Evolutionary conservation across 2,888 invertebrate genomes (phyloP), one percentile per base, ranked within the genome.

Genomic region (Leptarthrus brevirostris): DNA sequence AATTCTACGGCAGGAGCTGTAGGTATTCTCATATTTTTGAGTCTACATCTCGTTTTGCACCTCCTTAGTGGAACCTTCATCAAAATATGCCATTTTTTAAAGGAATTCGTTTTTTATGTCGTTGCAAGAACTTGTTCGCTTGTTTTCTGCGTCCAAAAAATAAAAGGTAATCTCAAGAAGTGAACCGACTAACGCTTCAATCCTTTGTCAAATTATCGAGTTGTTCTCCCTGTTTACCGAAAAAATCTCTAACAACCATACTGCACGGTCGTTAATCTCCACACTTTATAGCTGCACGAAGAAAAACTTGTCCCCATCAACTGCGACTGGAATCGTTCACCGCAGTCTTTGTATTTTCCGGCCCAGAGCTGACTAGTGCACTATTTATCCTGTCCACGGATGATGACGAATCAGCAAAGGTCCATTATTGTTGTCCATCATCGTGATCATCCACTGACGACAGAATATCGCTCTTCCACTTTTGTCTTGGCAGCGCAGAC

Each of bases 371-470:
- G 47, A 16, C 16, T 22, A n/a, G 6, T n/a, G 14, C 64, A 44
- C 40, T 47, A 64, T 64, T 64, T 64, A 64, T 64, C 64, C 64
- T 64, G 64, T 64, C 64, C 24, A 26, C 4, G 5, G 54, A 54
- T 18, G 64, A 64, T 64, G 64, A 64, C 64, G 64, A 64, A 64
- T 64, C 64, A 44, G 47, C 24, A n/a, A n/a, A 64, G 47, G 64
- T 44, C 64, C 64, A 64, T 64, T 64, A 64, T 44, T 64, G 64
- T 64, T 64, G 64, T 64, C 64, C 64, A 64, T 64, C 64, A 64
- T 64, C 64, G 24, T 64, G 64, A 47, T 64, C 64, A 64, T 64
- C 64, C 24, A 14, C 18, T 47, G 64, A 64, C 64, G 64, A 64
- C 44, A 44, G 64, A 44, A 40, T 64, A 40, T 22, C 20, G 40